Evolutionary conservation across 2,888 invertebrate species (phyloP).

Genomic region (Carpatolechia fugitivella): DNA sequence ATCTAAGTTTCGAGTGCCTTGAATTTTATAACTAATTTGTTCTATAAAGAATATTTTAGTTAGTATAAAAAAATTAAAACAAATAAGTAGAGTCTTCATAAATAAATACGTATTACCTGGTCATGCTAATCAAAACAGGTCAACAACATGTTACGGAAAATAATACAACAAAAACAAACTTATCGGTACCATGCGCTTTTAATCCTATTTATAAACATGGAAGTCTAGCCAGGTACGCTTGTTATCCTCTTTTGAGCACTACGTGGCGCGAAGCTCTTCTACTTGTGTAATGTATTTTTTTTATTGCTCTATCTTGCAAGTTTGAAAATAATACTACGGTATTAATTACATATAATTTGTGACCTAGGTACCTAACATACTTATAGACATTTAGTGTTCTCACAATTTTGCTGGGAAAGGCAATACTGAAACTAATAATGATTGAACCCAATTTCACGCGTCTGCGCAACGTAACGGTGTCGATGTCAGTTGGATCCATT

Average conservation of each 20-base stretch:
- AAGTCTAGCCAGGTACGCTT: background rate
- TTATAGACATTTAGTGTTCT: background rate
- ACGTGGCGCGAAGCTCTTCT: too few relatives aligned
- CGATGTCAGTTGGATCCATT: conserved; percentile 51
- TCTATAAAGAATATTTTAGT: too few relatives aligned
- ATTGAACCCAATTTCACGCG: conserved; percentile 43
- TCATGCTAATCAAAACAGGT: background rate
- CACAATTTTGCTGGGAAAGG: background rate
- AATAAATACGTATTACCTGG: too few relatives aligned
- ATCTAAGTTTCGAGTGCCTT: background rate
- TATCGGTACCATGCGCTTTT: background rate
- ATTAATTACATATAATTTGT: too few relatives aligned
- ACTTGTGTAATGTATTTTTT: too few relatives aligned
- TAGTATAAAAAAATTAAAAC: too few relatives aligned
- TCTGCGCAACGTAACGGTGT: conserved; percentile 59
- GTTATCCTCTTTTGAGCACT: too few relatives aligned
- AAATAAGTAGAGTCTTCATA: too few relatives aligned
- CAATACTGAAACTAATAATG: conserved; percentile 8
- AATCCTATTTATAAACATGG: background rate
- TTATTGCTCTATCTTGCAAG: too few relatives aligned
- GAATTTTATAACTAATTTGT: too few relatives aligned
- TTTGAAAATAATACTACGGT: too few relatives aligned
- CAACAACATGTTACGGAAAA: conserved; percentile 13
- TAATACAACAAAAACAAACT: conserved; percentile 1
- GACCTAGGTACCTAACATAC: too few relatives aligned